phyloP scores from a whole-genome alignment of 2,113 vertebrate species.

The Sprattus sprattus region DNA sequence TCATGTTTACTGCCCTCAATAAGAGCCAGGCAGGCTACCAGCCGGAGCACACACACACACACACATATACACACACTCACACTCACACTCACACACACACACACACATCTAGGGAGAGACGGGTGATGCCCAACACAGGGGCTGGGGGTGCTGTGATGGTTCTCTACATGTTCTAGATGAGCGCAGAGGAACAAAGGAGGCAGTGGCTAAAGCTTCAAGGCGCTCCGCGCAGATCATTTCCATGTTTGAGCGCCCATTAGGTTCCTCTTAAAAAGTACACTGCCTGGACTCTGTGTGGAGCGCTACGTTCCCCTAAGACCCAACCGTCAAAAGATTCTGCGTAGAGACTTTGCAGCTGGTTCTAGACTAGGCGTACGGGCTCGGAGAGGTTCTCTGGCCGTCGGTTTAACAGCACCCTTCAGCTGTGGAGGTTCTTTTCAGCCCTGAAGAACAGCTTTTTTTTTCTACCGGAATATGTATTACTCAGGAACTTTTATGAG shows the following conservation, averaged over 20 bases:
- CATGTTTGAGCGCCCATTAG: neutral
- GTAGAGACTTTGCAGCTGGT: neutral
- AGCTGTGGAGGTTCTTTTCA: neutral
- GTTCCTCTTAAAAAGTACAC: neutral
- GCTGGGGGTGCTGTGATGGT: neutral
- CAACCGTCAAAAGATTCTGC: neutral
- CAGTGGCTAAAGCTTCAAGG: neutral
- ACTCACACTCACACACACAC: neutral
- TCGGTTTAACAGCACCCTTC: neutral
- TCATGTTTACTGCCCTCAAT: constrained; percentile 13
- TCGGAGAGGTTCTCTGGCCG: neutral
- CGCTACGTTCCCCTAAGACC: neutral
- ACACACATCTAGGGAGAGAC: neutral
- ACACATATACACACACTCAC: neutral
- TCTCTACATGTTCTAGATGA: neutral
- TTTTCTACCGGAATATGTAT: neutral
- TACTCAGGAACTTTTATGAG: neutral
- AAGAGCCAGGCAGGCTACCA: constrained; percentile 16
- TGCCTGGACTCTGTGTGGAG: neutral
- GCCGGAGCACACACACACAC: neutral
- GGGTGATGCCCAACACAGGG: neutral
- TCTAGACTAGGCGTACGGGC: neutral
- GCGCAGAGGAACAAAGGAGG: neutral
- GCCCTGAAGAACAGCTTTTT: neutral
- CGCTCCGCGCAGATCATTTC: neutral